Base-by-base conservation (phyloP, 2,113 vertebrate genomes). In the Triplophysa dalaica region DNA sequence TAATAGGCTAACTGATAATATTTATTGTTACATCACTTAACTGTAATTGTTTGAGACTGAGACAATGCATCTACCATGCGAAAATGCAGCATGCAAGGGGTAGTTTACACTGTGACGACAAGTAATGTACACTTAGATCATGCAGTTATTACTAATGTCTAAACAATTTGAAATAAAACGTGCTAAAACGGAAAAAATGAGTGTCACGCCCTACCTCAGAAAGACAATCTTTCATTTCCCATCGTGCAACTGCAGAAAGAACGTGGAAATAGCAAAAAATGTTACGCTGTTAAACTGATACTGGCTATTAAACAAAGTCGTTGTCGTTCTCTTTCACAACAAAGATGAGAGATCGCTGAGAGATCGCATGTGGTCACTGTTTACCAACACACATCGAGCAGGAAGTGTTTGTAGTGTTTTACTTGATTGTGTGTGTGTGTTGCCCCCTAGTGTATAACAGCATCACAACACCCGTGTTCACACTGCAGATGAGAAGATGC, bases 371-470 rank as follows among this genome's bases (percentile, higher is more conserved):
- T 70, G 69, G 26, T 21, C 50, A 19, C 26, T 60, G 70, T 73
- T 41, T 73, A 41, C 41, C 29, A 41, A 60, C 70, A 41, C n/a
- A 41, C n/a, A 43, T n/a, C 33, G 6, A 62, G 33, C 17, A 26
- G 29, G 54, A 66, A 68, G 22, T 68, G 33, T 67, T 41, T 50
- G 2, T 0, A 0, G 62, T 68, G 50, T 1, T 16, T 45, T 13
- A 8, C 41, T 33, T 21, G 8, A 4, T 14, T 13, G 7, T 9
- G 54, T 5, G 33, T 41, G 29, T 74, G n/a, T 61, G 48, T 24
- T 58, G 29, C 80, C 74, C 26, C 43, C 62, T 26, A n/a, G 74
- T 43, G 80, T 65, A 16, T 38, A 14, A 68, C 6, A 81, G 43
- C 41, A 21, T 29, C 19, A 81, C 38, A 54, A 33, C 79, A 70